Evolutionary conservation across 2,113 vertebrate genomes (phyloP).

Genomic region (Ondatra zibethicus): DNA sequence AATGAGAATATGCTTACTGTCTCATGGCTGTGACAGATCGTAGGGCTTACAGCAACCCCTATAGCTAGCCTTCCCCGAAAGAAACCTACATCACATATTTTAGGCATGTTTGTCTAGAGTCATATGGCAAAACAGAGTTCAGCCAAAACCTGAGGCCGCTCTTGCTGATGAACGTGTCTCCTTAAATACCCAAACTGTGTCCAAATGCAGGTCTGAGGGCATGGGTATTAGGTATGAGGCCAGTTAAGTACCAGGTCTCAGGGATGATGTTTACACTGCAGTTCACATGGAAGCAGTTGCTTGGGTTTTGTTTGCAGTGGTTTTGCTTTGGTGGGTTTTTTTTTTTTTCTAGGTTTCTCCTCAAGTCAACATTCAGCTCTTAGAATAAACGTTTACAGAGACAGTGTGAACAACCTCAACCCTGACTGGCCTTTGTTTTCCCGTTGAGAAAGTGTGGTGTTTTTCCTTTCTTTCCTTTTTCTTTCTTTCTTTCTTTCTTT

Average conservation of each 20-base stretch:
- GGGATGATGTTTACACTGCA: neutral
- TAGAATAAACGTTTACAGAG: constrained; percentile 47
- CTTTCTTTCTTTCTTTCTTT: neutral
- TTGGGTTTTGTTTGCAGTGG: neutral
- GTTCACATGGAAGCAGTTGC: neutral
- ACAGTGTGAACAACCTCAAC: neutral
- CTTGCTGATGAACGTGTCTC: neutral
- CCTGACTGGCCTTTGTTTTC: constrained; percentile 57
- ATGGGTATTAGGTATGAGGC: neutral
- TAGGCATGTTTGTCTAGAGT: neutral
- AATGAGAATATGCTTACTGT: neutral
- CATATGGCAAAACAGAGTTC: neutral
- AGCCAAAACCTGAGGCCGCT: neutral
- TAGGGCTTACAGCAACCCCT: neutral
- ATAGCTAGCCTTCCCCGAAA: neutral
- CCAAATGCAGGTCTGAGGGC: neutral
- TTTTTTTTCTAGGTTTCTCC: constrained; percentile 47
- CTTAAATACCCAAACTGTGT: neutral
- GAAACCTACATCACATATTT: neutral
- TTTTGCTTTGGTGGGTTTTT: neutral
- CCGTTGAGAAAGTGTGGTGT: neutral
- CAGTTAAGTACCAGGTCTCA: neutral
- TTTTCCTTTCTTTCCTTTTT: neutral
- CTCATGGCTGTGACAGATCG: neutral
- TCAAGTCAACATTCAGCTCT: constrained; percentile 56